Conservation (phyloP, 2,113 vertebrate genomes). For the Microcebus murinus region DNA sequence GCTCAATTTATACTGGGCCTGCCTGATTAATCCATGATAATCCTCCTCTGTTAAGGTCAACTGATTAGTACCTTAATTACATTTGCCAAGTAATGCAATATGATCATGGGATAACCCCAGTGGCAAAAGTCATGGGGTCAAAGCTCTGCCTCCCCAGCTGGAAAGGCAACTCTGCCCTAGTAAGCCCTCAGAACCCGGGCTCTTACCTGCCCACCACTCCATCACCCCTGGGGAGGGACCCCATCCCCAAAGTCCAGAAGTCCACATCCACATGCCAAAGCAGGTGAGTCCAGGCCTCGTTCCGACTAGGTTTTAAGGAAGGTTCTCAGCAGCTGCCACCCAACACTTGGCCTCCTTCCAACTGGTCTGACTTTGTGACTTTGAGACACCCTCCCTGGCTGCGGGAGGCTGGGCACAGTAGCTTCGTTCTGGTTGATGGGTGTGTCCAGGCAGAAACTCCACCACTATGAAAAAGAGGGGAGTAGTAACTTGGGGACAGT, state of each 20-base stretch:
- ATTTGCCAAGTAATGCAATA: not conserved
- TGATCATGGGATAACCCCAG: not conserved
- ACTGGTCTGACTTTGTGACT: not conserved
- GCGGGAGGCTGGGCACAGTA: not conserved
- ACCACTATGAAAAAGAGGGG: not conserved
- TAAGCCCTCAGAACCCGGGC: not conserved
- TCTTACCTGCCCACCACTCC: not conserved
- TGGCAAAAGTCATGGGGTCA: not conserved
- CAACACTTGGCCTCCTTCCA: not conserved
- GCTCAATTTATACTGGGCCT: not conserved
- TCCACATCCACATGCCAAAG: not conserved
- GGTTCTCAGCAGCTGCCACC: not conserved
- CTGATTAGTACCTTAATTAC: not conserved
- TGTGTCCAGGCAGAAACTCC: not conserved
- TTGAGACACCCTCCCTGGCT: not conserved
- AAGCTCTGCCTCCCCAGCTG: not conserved
- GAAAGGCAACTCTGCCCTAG: not conserved
- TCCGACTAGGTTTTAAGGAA: not conserved
- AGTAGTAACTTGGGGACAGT: not conserved
- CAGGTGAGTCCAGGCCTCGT: not conserved
- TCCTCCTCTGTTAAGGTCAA: not conserved
- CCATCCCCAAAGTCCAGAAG: not conserved
- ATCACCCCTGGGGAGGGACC: not conserved
- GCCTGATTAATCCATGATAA: not conserved
- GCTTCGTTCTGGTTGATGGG: not conserved